Conservation (phyloP, 2,797 vertebrate genomes). For the Poecilia velifera region DNA sequence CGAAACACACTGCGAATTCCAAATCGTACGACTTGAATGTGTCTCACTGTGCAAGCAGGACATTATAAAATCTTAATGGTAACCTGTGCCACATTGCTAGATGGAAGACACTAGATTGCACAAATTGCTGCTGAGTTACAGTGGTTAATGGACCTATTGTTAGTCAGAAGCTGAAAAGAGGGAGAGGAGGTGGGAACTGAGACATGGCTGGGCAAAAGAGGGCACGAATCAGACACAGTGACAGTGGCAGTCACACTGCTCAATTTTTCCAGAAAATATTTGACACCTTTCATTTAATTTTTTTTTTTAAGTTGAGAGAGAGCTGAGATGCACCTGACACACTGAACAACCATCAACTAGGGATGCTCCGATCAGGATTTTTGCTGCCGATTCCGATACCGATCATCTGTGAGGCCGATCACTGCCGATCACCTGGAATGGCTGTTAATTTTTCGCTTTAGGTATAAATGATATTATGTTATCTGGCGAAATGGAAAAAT, state of each 20-base stretch:
- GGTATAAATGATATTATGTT: too few species aligned
- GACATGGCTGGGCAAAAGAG: neutral
- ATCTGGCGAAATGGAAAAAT: too few species aligned
- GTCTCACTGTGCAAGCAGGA: neutral
- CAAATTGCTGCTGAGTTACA: neutral
- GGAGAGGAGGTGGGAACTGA: neutral
- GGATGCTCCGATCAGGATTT: too few species aligned
- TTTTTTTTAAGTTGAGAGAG: neutral
- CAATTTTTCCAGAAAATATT: neutral
- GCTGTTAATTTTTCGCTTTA: too few species aligned
- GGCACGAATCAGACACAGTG: neutral
- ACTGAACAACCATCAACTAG: neutral
- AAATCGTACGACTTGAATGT: neutral
- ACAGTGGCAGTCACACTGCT: neutral
- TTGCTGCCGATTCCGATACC: too few species aligned
- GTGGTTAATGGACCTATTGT: neutral
- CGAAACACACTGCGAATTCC: neutral
- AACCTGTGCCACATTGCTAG: neutral
- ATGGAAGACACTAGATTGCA: neutral
- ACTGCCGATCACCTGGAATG: too few species aligned
- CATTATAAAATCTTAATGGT: neutral
- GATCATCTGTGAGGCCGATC: too few species aligned
- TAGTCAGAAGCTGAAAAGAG: neutral
- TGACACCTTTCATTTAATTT: neutral
- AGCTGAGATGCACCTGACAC: neutral